Base-by-base conservation (phyloP, 2,888 invertebrate species). In the Clusia tigrina region DNA sequence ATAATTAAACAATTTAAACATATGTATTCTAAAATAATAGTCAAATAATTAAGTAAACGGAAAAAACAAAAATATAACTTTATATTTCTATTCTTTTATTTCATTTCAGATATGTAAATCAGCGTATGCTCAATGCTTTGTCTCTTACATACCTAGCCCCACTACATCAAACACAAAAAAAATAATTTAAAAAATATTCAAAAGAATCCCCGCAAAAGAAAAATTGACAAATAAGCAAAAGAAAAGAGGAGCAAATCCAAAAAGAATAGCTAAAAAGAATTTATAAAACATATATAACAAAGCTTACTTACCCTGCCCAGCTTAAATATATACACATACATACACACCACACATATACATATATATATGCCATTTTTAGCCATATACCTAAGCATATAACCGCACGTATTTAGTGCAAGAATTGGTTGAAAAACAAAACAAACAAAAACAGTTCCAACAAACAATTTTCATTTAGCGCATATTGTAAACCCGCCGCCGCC, bases 21-120 rank as follows among this genome's bases (percentile, higher is more conserved):
- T n/a, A n/a, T n/a, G n/a, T n/a, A n/a, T n/a, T n/a, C n/a, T n/a
- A n/a, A n/a, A n/a, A n/a, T n/a, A n/a, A n/a, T n/a, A n/a, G n/a
- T n/a, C n/a, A n/a, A n/a, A n/a, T n/a, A n/a, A n/a, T n/a, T n/a
- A n/a, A n/a, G n/a, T n/a, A n/a, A n/a, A 15, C 24, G 10, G 3
- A 2, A 53, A 37, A 66, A 66, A 61, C 64, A 68, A 65, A 66
- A 67, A 76, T 78, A 72, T 74, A 74, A 76, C 69, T 73, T 76
- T 77, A 74, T 74, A 73, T 73, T 70, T 78, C 72, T 78, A 68
- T 76, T 76, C 72, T 73, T 74, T 78, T 74, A 72, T 80, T 80
- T 80, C 81, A 79, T 80, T 80, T 78, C 80, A 80, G 80, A 80
- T 79, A 78, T 78, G 73, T 74, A 74, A 76, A 71, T 74, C 78